Evolutionary conservation across 2,888 invertebrate genomes (phyloP).

Genomic region (Stenoptilia bipunctidactyla): DNA sequence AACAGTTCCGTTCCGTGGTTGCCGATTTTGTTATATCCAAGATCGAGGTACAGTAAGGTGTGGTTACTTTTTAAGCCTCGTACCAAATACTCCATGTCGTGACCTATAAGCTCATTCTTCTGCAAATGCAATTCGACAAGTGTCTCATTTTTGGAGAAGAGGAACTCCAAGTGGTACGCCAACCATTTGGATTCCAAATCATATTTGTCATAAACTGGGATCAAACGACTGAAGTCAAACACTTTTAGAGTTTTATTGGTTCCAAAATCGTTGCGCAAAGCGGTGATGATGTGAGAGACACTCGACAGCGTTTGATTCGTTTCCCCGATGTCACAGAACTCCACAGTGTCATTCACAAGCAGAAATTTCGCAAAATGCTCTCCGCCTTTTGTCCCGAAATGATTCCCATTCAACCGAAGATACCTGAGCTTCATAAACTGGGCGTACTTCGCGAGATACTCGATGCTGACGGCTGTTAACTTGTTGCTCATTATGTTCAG

Average conservation of each 20-base stretch:
- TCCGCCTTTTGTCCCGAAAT: conserved; percentile 66
- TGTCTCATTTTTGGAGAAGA: conserved; percentile 41
- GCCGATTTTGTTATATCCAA: conserved; percentile 72
- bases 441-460: conserved; percentile 37
- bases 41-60: conserved; percentile 68
- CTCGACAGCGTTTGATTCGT: conserved; percentile 68
- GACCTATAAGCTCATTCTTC: conserved; percentile 71
- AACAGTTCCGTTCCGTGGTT: conserved; percentile 70
- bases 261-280: conserved; percentile 43
- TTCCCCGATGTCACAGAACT: conserved; percentile 69
- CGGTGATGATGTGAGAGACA: conserved; percentile 62
- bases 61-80: conserved; percentile 61
- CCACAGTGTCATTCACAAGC: conserved; percentile 45
- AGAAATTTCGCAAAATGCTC: conserved; percentile 62
- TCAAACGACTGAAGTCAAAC: conserved; percentile 45
- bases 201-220: conserved; percentile 46
- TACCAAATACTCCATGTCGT: conserved; percentile 70
- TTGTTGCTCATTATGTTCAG: conserved; percentile 72
- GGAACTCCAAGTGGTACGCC: conserved; percentile 57
- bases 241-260: conserved; percentile 39
- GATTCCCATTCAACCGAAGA: conserved; percentile 71
- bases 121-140: conserved; percentile 70
- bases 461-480: conserved; percentile 50
- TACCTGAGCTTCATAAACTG: conserved; percentile 51
- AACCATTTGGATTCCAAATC: conserved; percentile 57